Evolutionary conservation across 23 tunicate genomes (phyloP), one percentile per base, ranked within the genome.

Genomic region (Halocynthia aurantium): DNA sequence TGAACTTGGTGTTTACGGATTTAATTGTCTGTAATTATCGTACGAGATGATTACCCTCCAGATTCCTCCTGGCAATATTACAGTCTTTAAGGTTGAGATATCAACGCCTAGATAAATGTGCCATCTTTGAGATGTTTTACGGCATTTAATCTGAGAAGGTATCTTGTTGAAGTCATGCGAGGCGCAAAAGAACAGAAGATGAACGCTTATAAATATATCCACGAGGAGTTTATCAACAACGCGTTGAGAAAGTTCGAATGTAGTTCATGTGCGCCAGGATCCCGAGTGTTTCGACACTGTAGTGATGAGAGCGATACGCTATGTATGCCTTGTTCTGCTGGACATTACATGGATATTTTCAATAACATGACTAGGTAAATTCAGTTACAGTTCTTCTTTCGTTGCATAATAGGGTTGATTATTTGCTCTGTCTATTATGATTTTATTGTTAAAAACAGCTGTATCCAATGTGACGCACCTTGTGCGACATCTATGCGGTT

Each of bases 331-430:
- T 74, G 78, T 54, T n/a, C 50, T 12, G 63, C 55, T 13, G 63
- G 57, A 15, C 56, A 54, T 13, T 74, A 54, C 22, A 10, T 54
- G 12, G 64, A 52, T 8, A 21, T 11, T 12, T 74, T 74, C 64
- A 74, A 74, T 53, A 74, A 74, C 57, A 54, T 74, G 78, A 74
- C 78, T 11, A 74, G 78, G 78, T 74, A 15, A 65, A 8, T 15
- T 65, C 2, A 0, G 4, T 15, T 13, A 13, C 17, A 58, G 64
- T 13, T 58, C n/a, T 58, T 4, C 18, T n/a, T 15, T 60, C 18
- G 4, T 2, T 15, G 2, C 18, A 60, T 4, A 13, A 12, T 57
- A 60, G 64, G 64, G 44, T 31, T 31, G 44, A 31, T 31, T 31
- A 31, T 31, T 31, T 31, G 44, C 44, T 31, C 44, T 31, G 44